phyloP scores from a whole-genome alignment of 2,797 vertebrate species.

The Helicolenus hilgendorfi region DNA sequence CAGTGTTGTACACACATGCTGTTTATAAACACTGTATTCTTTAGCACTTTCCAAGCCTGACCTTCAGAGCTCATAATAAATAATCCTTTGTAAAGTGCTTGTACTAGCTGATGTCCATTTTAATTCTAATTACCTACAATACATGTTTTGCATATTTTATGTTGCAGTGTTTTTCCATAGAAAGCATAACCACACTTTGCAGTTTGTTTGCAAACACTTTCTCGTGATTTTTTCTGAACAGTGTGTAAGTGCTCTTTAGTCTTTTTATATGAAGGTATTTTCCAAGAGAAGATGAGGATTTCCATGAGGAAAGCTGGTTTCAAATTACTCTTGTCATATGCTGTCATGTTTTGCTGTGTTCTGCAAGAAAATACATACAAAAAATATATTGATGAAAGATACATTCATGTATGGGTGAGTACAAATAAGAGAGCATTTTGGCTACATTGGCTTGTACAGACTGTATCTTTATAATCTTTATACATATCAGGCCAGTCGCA shows the following conservation, averaged over 20 bases:
- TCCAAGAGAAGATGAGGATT: neutral
- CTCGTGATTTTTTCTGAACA: neutral
- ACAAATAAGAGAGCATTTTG: neutral
- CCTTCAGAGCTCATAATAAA: conserved; percentile 16
- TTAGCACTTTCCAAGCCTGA: conserved; percentile 16
- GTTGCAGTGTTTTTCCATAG: neutral
- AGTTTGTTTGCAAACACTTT: neutral
- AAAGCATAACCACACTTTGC: neutral
- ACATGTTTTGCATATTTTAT: conserved; percentile 9
- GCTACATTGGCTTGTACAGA: neutral
- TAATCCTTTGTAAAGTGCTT: conserved; percentile 17
- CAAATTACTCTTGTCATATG: neutral
- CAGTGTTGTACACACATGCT: neutral
- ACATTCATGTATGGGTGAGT: neutral
- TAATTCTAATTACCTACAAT: conserved; percentile 22
- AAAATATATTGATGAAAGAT: neutral
- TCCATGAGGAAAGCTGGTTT: neutral
- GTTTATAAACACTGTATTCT: neutral
- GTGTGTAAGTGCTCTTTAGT: neutral
- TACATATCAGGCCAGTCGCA: too few species aligned
- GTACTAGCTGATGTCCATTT: conserved; percentile 1
- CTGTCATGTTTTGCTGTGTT: neutral
- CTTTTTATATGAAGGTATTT: neutral
- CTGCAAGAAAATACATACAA: neutral
- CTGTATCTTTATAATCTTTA: neutral